Conservation (phyloP, 2,113 vertebrate species). For the Agapornis roseicollis region DNA sequence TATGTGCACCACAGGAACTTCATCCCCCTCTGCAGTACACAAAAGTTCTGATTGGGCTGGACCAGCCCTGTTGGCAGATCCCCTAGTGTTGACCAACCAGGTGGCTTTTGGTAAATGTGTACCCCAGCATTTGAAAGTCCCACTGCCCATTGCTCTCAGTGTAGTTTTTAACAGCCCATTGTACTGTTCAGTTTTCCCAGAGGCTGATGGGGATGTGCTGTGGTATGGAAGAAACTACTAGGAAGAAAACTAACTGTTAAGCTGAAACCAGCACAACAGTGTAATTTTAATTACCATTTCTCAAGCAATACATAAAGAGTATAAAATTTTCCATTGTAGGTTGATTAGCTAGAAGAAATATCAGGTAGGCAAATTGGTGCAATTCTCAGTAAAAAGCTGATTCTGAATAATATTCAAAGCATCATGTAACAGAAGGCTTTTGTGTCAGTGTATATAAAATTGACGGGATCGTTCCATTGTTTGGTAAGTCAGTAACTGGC, state of each 20-base stretch:
- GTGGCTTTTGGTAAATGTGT: background rate
- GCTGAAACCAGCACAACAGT: background rate
- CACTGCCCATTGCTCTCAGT: background rate
- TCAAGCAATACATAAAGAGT: background rate
- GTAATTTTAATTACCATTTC: background rate
- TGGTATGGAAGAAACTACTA: background rate
- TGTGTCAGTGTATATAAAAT: background rate
- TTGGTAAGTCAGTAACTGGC: background rate
- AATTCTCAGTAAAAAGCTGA: background rate
- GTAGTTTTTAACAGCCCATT: background rate
- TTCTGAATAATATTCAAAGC: background rate
- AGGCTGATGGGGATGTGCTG: background rate
- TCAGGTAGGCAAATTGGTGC: background rate
- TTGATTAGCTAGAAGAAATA: background rate
- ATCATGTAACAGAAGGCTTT: background rate
- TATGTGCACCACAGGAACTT: background rate
- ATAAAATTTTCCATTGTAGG: background rate
- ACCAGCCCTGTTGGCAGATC: background rate
- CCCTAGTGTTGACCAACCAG: background rate
- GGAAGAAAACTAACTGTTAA: background rate
- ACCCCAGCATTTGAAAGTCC: background rate
- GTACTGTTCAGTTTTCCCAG: background rate
- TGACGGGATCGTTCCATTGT: background rate
- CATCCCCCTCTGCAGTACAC: background rate
- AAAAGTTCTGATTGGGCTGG: background rate